A percentile compares a stretch with the other conserved stretches of the same genome.
Evolutionary conservation across 2,888 invertebrate genomes (phyloP).

Genomic region (Molanna angustata): DNA sequence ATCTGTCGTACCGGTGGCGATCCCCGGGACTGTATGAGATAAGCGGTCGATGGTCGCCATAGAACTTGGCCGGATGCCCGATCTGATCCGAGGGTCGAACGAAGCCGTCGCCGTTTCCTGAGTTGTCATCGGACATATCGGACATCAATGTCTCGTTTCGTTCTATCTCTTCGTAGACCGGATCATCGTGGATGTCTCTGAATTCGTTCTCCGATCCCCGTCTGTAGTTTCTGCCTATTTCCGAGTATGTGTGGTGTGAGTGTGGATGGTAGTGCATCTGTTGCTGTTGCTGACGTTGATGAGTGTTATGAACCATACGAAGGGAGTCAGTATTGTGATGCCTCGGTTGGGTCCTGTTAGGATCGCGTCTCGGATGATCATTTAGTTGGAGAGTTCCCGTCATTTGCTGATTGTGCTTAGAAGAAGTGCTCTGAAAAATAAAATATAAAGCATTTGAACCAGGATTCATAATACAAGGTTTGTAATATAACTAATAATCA

Average conservation of each 20-base stretch:
- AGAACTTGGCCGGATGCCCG: constrained; percentile 62
- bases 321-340: constrained; percentile 56
- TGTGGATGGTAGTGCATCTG: constrained; percentile 44
- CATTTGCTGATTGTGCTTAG: constrained; percentile 71
- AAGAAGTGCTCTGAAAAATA: constrained; percentile 75
- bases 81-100: constrained; percentile 66
- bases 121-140: constrained; percentile 73
- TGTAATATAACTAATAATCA: too few relatives aligned
- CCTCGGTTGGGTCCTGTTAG: constrained; percentile 53
- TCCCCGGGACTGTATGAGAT: constrained; percentile 75
- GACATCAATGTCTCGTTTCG: constrained; percentile 69
- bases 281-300: constrained; percentile 48
- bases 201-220: constrained; percentile 58
- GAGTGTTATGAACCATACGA: constrained; percentile 49
- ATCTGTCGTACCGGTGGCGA: constrained; percentile 49
- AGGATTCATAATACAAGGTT: too few relatives aligned
- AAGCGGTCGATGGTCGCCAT: constrained; percentile 77
- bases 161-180: constrained; percentile 80
- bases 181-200: constrained; percentile 65
- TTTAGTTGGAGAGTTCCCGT: constrained; percentile 65
- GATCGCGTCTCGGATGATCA: constrained; percentile 54
- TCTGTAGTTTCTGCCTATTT: constrained; percentile 57
- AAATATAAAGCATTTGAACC: too few relatives aligned
- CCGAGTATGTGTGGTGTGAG: constrained; percentile 75
- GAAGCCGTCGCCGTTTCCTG: constrained; percentile 59